Evolutionary conservation across 2,797 vertebrate genomes (phyloP), one percentile per base, ranked within the genome.

Genomic region (Linurgus olivaceus): DNA sequence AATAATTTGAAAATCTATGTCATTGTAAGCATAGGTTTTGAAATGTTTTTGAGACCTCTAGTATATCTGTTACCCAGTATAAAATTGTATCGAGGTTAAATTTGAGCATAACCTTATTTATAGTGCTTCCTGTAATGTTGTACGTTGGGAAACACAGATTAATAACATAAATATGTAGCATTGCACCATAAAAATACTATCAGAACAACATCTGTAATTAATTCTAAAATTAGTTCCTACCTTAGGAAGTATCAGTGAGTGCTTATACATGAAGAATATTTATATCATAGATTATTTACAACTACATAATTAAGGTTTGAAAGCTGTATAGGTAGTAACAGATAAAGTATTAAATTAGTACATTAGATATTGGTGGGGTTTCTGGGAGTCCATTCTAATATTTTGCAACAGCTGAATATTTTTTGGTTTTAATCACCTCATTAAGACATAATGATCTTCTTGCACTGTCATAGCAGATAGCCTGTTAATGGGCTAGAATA

Each of bases 381-480:
- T 87, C 73, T 67, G 90, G 45, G 66, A 83, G 74, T 76, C 59
- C 24, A n/a, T 90, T 79, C 40, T 94, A 81, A 57, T 96, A 96
- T 95, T 97, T 98, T 97, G 91, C 93, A 95, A 86, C 62, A 93
- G 90, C 45, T 66, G 90, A 79, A 94, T 57, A 81, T 95, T 96
- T 92, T 90, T 97, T 84, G 50, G 44, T 95, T 97, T 97, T 97
- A 97, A 97, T 98, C 89, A 97, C 92, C 96, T 97, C 92, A 93
- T 98, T 97, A 97, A 97, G 92, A 76, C 67, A 58, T 96, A 97
- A 96, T 93, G 94, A 96, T 97, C 87, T 92, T 97, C 89, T 92
- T 96, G 54, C 74, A 95, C 73, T 93, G 93, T 95, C 95, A 94
- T 88, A 95, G 88, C 90, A 93, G 94, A 91, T 95, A 92, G 84